Conservation (phyloP, 2,113 vertebrate species). For the Zosterops hypoxanthus region DNA sequence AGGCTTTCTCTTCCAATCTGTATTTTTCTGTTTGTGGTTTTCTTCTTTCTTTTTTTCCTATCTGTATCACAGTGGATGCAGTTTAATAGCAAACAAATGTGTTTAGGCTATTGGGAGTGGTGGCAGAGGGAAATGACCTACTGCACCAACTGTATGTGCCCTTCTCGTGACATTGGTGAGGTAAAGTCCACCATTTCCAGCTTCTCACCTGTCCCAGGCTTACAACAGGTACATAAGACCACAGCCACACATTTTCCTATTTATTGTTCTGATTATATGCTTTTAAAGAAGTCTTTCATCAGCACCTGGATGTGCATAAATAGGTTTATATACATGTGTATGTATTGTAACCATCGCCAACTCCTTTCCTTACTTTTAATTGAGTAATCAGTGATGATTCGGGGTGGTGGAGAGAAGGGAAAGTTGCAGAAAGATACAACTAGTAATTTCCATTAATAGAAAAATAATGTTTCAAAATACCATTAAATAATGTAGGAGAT, state of each 20-base stretch:
- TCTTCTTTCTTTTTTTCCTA: constrained; percentile 38
- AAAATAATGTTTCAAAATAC: constrained; percentile 40
- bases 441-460: constrained; percentile 32
- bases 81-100: constrained; percentile 4
- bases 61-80: background rate
- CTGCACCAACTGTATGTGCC: background rate
- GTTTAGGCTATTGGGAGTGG: background rate
- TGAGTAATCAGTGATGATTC: background rate
- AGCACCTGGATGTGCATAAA: background rate
- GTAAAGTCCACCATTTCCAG: background rate
- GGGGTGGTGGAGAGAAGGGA: background rate
- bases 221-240: background rate
- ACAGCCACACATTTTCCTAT: background rate
- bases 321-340: background rate
- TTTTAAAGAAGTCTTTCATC: background rate
- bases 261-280: background rate
- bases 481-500: constrained; percentile 23
- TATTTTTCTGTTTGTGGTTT: constrained; percentile 55
- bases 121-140: background rate
- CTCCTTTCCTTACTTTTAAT: background rate
- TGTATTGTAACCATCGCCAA: background rate
- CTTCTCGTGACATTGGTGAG: background rate
- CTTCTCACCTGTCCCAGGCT: background rate
- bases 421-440: background rate
- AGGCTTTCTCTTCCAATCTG: constrained; percentile 50